phyloP scores from a whole-genome alignment of 1,140 invertebrate species.

The Eupristina koningsbergeri region DNA sequence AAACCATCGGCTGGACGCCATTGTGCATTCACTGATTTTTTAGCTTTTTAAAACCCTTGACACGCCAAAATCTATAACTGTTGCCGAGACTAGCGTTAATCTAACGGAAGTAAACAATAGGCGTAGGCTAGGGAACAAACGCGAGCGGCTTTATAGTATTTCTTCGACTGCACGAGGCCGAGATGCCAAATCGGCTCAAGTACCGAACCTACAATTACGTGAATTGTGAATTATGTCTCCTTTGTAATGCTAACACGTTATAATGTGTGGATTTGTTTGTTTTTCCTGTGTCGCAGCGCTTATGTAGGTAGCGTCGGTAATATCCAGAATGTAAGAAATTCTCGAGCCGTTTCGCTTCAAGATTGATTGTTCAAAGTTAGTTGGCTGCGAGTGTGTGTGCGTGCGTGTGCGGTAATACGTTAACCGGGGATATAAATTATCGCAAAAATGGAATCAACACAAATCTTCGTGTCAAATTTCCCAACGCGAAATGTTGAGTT shows the following conservation, averaged over 20 bases:
- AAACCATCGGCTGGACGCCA: not conserved
- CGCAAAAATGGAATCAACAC: not conserved
- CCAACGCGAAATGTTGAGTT: too few species aligned
- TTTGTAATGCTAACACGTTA: not conserved
- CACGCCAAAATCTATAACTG: not conserved
- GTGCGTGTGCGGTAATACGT: not conserved
- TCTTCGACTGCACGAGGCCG: not conserved
- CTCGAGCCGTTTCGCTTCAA: not conserved
- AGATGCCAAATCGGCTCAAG: conserved; percentile 34
- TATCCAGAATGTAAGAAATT: not conserved
- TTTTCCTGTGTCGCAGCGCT: not conserved
- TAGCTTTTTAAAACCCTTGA: not conserved
- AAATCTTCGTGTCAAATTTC: too few species aligned
- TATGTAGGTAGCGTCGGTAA: not conserved
- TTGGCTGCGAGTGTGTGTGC: not conserved
- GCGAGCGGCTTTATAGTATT: not conserved
- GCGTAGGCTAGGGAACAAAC: not conserved
- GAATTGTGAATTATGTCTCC: not conserved
- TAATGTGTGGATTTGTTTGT: not conserved
- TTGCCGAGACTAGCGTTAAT: not conserved
- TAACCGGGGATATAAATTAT: too few species aligned
- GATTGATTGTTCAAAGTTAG: not conserved
- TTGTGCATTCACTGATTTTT: not conserved
- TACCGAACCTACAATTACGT: not conserved
- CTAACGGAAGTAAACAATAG: conserved; percentile 24